Percentiles rank a stretch among this genome's conserved stretches.
These are phyloP conservation scores for Centruroides sculpturatus DNA, from an alignment of 1,140 invertebrate genomes.

Conservation along the genomic window DNA sequence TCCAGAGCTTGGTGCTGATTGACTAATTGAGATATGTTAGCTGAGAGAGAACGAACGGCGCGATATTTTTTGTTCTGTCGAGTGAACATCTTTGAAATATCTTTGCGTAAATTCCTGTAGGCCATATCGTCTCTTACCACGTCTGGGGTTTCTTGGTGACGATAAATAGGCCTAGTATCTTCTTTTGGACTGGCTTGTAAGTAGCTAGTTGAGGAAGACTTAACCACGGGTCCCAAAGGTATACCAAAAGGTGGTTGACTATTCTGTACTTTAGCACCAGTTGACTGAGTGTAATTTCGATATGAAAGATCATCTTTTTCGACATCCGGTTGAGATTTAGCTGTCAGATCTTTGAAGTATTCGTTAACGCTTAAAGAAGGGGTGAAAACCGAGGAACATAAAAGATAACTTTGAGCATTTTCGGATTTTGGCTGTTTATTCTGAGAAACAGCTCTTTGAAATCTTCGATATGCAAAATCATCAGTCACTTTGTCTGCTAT, in stretches of 20 bases:
- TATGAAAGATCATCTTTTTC: constrained; percentile 68
- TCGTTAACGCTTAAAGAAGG: constrained; percentile 16
- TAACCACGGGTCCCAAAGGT: constrained; percentile 54
- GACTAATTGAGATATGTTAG: constrained; percentile 8
- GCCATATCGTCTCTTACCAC: constrained; percentile 73
- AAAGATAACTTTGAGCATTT: constrained; percentile 52
- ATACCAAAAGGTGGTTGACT: constrained; percentile 81
- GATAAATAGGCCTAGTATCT: constrained; percentile 37
- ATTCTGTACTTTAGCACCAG: constrained; percentile 51
- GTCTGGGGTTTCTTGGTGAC: constrained; percentile 42
- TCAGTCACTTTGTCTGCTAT: constrained; percentile 49
- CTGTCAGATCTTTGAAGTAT: constrained; percentile 22
- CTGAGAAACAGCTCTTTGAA: constrained; percentile 37
- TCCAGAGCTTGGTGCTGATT: too few species aligned
- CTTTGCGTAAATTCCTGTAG: constrained; percentile 64
- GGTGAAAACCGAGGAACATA: constrained; percentile 47
- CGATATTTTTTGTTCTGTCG: constrained; percentile 1
- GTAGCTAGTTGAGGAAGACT: constrained; percentile 57
- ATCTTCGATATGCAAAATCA: constrained; percentile 61
- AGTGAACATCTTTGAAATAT: constrained; percentile 23
- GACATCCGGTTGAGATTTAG: constrained; percentile 52
- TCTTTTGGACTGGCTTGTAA: constrained; percentile 48
- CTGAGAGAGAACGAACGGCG: constrained; percentile 7
- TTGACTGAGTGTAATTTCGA: constrained; percentile 57
- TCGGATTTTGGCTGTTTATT: constrained; percentile 34